These are phyloP conservation scores for Atherinomorus stipes DNA, from an alignment of 2,113 vertebrate species.

Conservation along the genomic window DNA sequence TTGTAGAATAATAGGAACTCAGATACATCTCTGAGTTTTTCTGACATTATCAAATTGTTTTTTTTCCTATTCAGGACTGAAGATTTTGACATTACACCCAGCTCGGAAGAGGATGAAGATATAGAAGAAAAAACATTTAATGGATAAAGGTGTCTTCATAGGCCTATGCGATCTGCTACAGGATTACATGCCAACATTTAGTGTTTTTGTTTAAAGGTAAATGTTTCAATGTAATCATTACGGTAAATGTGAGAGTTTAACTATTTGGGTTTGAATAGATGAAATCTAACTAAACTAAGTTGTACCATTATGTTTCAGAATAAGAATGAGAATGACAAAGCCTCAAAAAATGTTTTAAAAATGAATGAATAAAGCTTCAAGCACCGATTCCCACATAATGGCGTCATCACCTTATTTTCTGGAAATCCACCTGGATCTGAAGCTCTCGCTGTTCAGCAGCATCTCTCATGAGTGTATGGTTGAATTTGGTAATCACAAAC, in stretches of 20 bases:
- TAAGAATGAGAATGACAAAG: background rate
- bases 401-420: background rate
- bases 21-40: background rate
- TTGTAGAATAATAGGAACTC: background rate
- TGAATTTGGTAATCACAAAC: background rate
- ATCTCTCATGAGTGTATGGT: background rate
- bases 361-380: constrained; percentile 1
- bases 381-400: background rate
- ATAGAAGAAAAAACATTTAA: constrained; percentile 27
- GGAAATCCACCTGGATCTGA: background rate
- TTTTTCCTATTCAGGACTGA: constrained; percentile 58
- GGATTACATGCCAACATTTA: constrained; percentile 16
- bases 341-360: background rate
- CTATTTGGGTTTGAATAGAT: background rate
- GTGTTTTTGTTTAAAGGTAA: constrained; percentile 16
- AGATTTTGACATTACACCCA: constrained; percentile 49
- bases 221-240: background rate
- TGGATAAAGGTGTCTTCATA: constrained; percentile 22
- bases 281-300: constrained; percentile 4
- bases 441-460: background rate
- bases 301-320: constrained; percentile 10
- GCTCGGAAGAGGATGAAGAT: constrained; percentile 59
- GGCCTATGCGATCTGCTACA: background rate
- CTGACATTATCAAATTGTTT: background rate
- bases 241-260: background rate